Conservation (phyloP, 2,888 invertebrate species). For the Harpalus rubripes region DNA sequence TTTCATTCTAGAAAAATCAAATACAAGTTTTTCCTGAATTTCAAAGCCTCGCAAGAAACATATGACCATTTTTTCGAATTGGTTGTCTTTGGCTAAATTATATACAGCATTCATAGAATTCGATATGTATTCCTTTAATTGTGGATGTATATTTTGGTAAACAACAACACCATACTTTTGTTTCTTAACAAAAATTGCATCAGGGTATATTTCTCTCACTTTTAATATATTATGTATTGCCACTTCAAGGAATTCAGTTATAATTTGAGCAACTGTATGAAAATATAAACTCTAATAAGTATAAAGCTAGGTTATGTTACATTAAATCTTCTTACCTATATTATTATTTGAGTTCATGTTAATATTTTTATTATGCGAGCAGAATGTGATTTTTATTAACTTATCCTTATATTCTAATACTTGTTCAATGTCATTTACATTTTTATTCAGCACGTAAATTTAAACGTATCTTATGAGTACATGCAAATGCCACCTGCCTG, state of each 20-base stretch:
- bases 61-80: constrained; percentile 79
- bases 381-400: not conserved
- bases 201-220: constrained; percentile 82
- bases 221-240: constrained; percentile 83
- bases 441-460: not conserved
- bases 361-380: constrained; percentile 3
- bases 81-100: constrained; percentile 78
- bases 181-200: constrained; percentile 81
- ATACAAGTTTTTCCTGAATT: constrained; percentile 77
- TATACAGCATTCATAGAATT: constrained; percentile 79
- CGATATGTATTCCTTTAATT: constrained; percentile 82
- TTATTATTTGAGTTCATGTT: constrained; percentile 26
- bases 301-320: constrained; percentile 20
- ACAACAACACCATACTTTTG: constrained; percentile 83
- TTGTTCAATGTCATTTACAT: not conserved
- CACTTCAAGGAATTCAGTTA: constrained; percentile 84
- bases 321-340: constrained; percentile 25
- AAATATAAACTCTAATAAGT: constrained; percentile 42
- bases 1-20: constrained; percentile 75
- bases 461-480: not conserved
- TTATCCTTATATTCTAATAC: not conserved
- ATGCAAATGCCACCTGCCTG: not conserved
- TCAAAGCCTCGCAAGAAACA: constrained; percentile 78
- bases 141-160: constrained; percentile 82
- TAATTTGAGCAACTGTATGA: constrained; percentile 79